Base-by-base conservation (phyloP, 2,113 vertebrate genomes). In the Neotragus pygmaeus region DNA sequence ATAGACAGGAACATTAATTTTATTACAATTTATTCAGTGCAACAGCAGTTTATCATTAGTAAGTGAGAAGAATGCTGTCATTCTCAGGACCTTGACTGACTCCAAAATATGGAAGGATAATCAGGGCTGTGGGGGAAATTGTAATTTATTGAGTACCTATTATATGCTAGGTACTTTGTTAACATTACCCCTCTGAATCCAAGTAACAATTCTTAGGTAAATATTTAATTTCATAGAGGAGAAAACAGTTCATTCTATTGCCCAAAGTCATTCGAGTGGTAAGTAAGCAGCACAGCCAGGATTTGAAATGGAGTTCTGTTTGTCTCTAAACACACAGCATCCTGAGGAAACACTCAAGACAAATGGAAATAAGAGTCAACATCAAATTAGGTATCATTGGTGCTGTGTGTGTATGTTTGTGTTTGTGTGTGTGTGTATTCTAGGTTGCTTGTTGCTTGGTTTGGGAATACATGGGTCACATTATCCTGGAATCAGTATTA, bases 21-120 rank as follows among this genome's bases (percentile, higher is more conserved):
- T 91, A 96, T 83, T 91, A 80, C 85, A 96, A 88, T 91, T 94
- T 97, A 97, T 98, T 94, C 95, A 94, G 92, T 73, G 91, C 51
- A 88, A 93, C 15, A 80, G 82, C 91, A 73, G 88, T 95, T 95
- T 94, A 94, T 88, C 90, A 88, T 96, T 96, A 96, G 43, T 84
- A 85, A 60, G 60, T 81, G 92, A 97, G 60, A 88, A 92, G 86
- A 81, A 92, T 86, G 49, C 83, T 97, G 92, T 98, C 86, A 93
- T 93, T 90, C 82, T 94, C 53, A 85, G 77, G 49, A 92, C 55
- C 3, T 78, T 39, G 55, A 10, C 43, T 66, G 53, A 82, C 82
- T 82, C 51, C 66, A 70, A 88, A 94, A 60, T 83, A 91, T 82
- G 55, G 51, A 83, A 30, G 2, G 14, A 87, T 53, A 93, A 66